Evolutionary conservation across 2,888 invertebrate species (phyloP), one percentile per base, ranked within the genome.

Genomic region (Blomia tropicalis): DNA sequence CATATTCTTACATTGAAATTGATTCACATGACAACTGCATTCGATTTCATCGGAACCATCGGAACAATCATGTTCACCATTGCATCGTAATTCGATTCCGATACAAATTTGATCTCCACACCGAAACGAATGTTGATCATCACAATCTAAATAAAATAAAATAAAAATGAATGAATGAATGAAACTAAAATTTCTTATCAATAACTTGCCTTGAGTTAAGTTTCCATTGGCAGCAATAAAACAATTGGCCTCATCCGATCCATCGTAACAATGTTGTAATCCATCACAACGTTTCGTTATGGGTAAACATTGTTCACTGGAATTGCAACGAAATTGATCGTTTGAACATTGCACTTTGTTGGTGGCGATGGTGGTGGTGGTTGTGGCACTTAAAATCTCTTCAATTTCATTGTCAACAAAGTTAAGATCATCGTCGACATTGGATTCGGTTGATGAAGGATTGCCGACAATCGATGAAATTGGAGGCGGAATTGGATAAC

Each of bases 101-200:
- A 85, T 76, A 73, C 84, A 85, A 71, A 72, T 76, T 68, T 79
- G 80, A 73, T 79, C 79, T 73, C 79, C 75, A 72, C 81, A 77
- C 65, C 70, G 69, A 71, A 77, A 77, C 76, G 79, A 72, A 69
- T 74, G 72, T 7, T 23, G 44, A 19, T 56, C 56, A 17, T 36
- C 36, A 63, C 65, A 66, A 25, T 75, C 75, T 36, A 56, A 64
- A 63, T 31, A 43, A 43, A 56, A 62, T 25, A 31, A 62, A 23
- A 62, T 31, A 44, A 29, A 27, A n/a, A n/a, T n/a, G n/a, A n/a
- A n/a, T n/a, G n/a, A n/a, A n/a, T n/a, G n/a, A n/a, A n/a, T n/a
- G n/a, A n/a, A n/a, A n/a, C n/a, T n/a, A n/a, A n/a, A n/a, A n/a
- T n/a, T n/a, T n/a, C n/a, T n/a, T n/a, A n/a, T n/a, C n/a, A 32